Base-by-base conservation (phyloP, 2,888 invertebrate species). In the Tiliacea citrago region DNA sequence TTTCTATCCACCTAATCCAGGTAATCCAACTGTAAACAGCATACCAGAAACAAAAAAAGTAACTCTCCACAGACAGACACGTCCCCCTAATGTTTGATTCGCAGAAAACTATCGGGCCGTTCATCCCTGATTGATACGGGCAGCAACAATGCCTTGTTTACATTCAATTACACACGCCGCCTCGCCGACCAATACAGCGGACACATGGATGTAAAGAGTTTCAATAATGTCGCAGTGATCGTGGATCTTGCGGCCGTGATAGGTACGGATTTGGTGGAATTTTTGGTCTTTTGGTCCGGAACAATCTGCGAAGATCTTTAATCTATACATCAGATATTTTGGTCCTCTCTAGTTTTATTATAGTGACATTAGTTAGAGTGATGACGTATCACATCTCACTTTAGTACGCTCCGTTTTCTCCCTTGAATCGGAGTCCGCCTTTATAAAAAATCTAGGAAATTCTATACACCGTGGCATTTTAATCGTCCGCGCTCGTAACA, bases 91-190 rank as follows among this genome's bases (percentile, higher is more conserved):
- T 87, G 85, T 89, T 89, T 87, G 89, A 84, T 82, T 84, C 87
- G 72, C 69, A 87, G 87, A 90, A 91, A 91, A 92, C 92, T 90
- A 91, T 89, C 88, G 88, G 83, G 63, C 69, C 73, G 81, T 79
- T 76, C 89, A 84, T 84, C 80, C 79, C 93, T 94, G 95, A 95
- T 95, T 95, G 95, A 95, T 95, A 94, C 95, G 93, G 94, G 92
- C 92, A 92, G 92, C 93, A 93, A 95, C 95, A 95, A 95, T 94
- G 92, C 93, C 93, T 90, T 96, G 95, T 96, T 96, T 95, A 91
- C 91, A 94, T 95, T 95, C 95, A 95, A 96, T 95, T 95, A 95
- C 95, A 91, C 90, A 86, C 90, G 89, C 90, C 88, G 89, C 87
- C 86, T 84, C 87, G 85, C 61, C 69, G 57, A 62, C 74, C 83